phyloP scores from a whole-genome alignment of 2,888 invertebrate species.

The Carpatolechia fugitivella region DNA sequence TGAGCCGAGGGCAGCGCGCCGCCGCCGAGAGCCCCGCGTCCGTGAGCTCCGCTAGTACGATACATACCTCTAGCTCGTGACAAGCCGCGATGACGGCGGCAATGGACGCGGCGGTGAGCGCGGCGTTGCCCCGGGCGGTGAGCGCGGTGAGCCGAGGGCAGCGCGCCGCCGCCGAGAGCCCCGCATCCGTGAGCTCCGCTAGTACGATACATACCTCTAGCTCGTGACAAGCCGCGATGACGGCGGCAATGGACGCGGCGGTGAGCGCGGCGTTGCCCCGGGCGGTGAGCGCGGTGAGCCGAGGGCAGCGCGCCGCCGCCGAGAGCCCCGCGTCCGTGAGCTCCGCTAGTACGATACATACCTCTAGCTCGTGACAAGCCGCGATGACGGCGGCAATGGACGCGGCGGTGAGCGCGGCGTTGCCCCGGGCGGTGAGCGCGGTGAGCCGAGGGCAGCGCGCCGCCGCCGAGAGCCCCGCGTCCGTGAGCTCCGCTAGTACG shows the following conservation, averaged over 20 bases:
- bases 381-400: conserved; percentile 42
- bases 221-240: conserved; percentile 40
- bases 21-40: no score
- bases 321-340: no score
- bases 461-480: no score
- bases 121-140: conserved; percentile 45
- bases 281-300: conserved; percentile 34
- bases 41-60: conserved; percentile 27
- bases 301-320: no score
- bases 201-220: conserved; percentile 41
- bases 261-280: conserved; percentile 49
- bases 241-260: conserved; percentile 41
- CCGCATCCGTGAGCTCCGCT: no score
- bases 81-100: conserved; percentile 41
- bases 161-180: no score
- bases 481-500: conserved; percentile 28
- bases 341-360: conserved; percentile 25
- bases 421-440: conserved; percentile 42
- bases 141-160: conserved; percentile 32
- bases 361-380: conserved; percentile 46
- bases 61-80: conserved; percentile 39
- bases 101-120: conserved; percentile 46
- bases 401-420: conserved; percentile 42
- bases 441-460: conserved; percentile 35
- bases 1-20: conserved; percentile 36